A percentile compares a stretch with the other conserved stretches of the same genome.
Conservation (phyloP, 2,797 vertebrate genomes). For the Sylvia borin region DNA sequence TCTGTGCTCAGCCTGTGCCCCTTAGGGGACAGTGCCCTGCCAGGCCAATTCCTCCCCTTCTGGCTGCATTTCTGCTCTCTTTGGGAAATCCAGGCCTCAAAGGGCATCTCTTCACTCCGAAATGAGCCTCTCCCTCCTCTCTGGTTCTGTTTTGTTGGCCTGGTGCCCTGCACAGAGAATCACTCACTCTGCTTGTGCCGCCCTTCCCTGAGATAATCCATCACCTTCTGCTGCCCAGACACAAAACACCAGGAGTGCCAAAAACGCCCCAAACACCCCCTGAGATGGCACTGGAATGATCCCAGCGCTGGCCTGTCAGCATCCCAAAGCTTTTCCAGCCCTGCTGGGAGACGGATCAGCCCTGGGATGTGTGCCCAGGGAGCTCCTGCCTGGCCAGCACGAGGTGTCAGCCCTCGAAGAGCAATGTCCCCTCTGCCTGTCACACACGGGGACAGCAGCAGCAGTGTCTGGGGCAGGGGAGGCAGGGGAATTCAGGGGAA, state of each 20-base stretch:
- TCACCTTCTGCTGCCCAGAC: neutral
- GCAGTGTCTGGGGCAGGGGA: neutral
- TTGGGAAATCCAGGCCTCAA: neutral
- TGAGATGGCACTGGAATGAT: neutral
- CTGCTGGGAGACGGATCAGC: neutral
- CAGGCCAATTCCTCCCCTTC: neutral
- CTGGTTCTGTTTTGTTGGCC: neutral
- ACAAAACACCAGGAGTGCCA: neutral
- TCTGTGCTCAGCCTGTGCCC: neutral
- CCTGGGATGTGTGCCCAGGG: neutral
- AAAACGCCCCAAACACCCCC: neutral
- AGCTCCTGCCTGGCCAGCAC: neutral
- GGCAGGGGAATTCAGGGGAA: neutral
- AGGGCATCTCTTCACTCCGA: neutral
- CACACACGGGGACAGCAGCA: neutral
- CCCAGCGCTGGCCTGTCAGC: neutral
- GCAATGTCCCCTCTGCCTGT: neutral
- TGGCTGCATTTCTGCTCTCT: neutral
- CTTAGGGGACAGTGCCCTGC: neutral
- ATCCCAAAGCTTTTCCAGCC: neutral
- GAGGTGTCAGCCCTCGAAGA: neutral
- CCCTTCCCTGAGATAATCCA: neutral
- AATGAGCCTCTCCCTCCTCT: neutral
- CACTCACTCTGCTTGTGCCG: rapidly evolving
- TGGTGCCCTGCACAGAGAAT: neutral